A percentile compares a stretch with the other conserved stretches of the same genome.
Evolutionary conservation across 2,888 invertebrate genomes (phyloP).

Genomic region (Pseudoips prasinana): DNA sequence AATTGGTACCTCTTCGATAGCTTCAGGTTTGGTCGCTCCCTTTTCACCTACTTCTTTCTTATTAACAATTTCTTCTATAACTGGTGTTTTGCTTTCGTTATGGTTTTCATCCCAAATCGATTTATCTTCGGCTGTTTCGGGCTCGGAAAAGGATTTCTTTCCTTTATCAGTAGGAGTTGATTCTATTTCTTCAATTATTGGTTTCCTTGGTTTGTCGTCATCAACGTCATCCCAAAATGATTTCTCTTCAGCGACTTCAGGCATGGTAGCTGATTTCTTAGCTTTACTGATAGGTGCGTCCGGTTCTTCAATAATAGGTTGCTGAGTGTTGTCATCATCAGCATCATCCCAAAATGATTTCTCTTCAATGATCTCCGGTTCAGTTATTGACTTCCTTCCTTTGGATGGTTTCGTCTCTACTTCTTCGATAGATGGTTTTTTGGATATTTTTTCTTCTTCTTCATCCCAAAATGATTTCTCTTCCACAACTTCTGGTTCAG

Average conservation of each 20-base stretch:
- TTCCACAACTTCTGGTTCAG: slow-evolving; percentile 49
- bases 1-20: slow-evolving; percentile 57
- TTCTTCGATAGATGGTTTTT: slow-evolving; percentile 39
- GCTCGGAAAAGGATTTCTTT: slow-evolving; percentile 51
- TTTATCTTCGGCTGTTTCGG: slow-evolving; percentile 56
- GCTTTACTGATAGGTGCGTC: slow-evolving; percentile 30
- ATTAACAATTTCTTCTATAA: slow-evolving; percentile 50
- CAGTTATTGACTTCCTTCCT: slow-evolving; percentile 49
- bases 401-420: slow-evolving; percentile 35
- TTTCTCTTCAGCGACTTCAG: slow-evolving; percentile 53
- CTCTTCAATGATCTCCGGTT: slow-evolving; percentile 53
- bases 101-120: slow-evolving; percentile 70
- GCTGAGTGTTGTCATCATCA: slow-evolving; percentile 41
- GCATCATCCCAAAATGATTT: slow-evolving; percentile 63
- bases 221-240: slow-evolving; percentile 46
- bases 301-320: slow-evolving; percentile 43
- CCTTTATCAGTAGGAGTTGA: slow-evolving; percentile 39
- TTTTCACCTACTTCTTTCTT: slow-evolving; percentile 56
- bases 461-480: slow-evolving; percentile 57
- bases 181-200: slow-evolving; percentile 43
- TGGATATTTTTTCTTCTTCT: slow-evolving; percentile 42
- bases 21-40: slow-evolving; percentile 57
- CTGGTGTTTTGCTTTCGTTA: slow-evolving; percentile 52
- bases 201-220: slow-evolving; percentile 30
- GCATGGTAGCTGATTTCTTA: slow-evolving; percentile 45